Evolutionary conservation across 2,888 invertebrate species (phyloP).

Genomic region (Cremastinae sp.): DNA sequence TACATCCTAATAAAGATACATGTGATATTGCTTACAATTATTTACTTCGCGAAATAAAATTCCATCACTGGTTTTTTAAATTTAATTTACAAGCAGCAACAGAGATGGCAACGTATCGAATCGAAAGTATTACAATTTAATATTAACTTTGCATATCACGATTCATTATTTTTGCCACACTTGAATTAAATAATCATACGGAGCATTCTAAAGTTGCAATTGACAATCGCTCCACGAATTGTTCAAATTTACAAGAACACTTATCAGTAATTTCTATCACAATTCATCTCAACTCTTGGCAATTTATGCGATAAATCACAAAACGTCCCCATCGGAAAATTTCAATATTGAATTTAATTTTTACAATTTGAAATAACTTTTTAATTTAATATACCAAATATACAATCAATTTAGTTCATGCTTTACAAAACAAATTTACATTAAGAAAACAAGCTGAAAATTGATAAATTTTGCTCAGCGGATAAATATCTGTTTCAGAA

Average conservation of each 20-base stretch:
- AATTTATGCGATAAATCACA: conserved; percentile 10
- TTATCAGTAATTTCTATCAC: conserved; percentile 54
- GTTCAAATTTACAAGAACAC: neutral
- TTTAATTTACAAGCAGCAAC: conserved; percentile 65
- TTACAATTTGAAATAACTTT: neutral
- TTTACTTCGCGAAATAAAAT: conserved; percentile 11
- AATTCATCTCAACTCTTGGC: conserved; percentile 48
- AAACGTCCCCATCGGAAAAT: neutral
- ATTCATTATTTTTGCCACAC: conserved; percentile 42
- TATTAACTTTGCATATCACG: conserved; percentile 18
- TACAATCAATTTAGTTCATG: neutral
- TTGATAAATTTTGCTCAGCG: neutral
- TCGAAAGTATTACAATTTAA: conserved; percentile 41
- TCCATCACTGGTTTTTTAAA: conserved; percentile 59
- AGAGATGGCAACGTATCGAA: conserved; percentile 57
- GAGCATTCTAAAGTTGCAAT: neutral
- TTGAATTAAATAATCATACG: conserved; percentile 25
- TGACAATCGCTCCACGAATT: neutral
- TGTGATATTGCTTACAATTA: conserved; percentile 4
- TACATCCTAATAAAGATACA: conserved; percentile 8
- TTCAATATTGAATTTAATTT: neutral
- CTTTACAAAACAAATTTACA: conserved; percentile 1
- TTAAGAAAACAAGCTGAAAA: too few species aligned
- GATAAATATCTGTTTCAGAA: neutral
- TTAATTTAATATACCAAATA: neutral